Evolutionary conservation across 2,113 vertebrate genomes (phyloP).

Genomic region (Brachypodius melanocephalos): DNA sequence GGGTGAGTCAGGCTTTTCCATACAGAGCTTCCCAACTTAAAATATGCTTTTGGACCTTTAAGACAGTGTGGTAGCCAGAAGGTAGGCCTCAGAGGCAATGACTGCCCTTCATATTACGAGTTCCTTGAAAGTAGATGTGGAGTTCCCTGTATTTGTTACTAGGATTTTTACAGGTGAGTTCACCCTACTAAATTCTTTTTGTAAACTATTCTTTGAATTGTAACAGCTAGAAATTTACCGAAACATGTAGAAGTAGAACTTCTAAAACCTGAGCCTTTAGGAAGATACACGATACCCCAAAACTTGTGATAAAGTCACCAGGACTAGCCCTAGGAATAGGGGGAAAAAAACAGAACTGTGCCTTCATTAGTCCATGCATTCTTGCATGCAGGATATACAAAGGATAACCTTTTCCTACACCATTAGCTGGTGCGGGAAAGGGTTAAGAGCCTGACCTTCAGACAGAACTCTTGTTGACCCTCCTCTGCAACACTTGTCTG

Average conservation of each 20-base stretch:
- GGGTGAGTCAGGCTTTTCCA: background rate
- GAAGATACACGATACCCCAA: background rate
- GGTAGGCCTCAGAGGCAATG: background rate
- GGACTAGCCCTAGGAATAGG: background rate
- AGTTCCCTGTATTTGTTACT: background rate
- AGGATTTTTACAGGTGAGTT: background rate
- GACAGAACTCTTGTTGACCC: constrained; percentile 18
- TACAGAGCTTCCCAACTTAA: background rate
- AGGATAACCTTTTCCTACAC: background rate
- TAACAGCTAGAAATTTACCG: background rate
- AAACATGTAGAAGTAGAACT: background rate
- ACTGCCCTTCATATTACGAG: background rate
- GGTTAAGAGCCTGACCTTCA: constrained; percentile 43
- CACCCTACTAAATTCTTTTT: background rate
- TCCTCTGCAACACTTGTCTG: background rate
- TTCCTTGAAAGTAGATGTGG: background rate
- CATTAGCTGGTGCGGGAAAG: background rate
- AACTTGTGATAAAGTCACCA: background rate
- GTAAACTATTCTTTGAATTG: background rate
- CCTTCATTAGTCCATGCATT: background rate
- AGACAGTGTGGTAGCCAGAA: background rate
- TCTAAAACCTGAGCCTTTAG: background rate
- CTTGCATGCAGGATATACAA: background rate
- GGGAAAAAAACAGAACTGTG: accelerated
- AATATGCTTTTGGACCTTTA: background rate